phyloP scores from a whole-genome alignment of 1,140 invertebrate genomes.

The Halesus radiatus region DNA sequence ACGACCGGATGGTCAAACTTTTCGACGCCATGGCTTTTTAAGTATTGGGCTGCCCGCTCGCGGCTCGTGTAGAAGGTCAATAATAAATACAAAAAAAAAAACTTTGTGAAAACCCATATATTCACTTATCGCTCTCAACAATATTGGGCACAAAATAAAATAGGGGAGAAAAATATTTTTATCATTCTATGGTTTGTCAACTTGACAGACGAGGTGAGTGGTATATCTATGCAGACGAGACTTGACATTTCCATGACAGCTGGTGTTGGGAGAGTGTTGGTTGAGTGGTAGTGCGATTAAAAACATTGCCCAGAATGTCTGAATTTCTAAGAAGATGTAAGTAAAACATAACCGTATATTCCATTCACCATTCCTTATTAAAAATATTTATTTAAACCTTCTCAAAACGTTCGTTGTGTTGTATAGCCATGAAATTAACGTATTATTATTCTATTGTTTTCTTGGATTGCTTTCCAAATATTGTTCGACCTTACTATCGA shows the following conservation, averaged over 20 bases:
- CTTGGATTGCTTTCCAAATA: background rate
- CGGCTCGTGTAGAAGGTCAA: no score
- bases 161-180: no score
- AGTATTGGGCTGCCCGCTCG: no score
- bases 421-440: background rate
- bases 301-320: background rate
- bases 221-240: no score
- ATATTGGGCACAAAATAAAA: no score
- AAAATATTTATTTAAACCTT: background rate
- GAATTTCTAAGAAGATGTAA: slow-evolving; percentile 27
- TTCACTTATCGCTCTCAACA: no score
- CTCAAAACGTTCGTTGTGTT: background rate
- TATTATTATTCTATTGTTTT: background rate
- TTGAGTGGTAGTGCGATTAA: background rate
- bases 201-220: no score
- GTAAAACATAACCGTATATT: background rate
- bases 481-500: background rate
- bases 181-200: no score
- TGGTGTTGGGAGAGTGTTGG: background rate
- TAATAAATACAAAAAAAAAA: no score
- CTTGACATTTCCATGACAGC: background rate
- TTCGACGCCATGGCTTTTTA: no score
- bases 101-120: no score
- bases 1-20: no score
- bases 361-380: background rate